A percentile compares a stretch with the other conserved stretches of the same genome.
Conservation (phyloP, 1,140 invertebrate species). For the Drosophila teissieri region DNA sequence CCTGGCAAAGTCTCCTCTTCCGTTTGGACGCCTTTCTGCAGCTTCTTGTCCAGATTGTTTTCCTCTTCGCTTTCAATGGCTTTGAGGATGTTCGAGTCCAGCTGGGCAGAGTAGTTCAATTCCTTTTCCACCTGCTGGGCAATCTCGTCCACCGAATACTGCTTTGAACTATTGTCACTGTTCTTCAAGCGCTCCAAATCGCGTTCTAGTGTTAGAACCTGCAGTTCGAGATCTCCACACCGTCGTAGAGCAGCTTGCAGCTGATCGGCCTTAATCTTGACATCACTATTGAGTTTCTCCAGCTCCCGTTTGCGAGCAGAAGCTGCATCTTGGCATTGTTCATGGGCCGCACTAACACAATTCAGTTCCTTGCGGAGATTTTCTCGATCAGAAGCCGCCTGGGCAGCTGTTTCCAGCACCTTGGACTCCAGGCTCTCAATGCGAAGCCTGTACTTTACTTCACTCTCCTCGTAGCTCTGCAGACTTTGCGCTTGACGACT, state of each 20-base stretch:
- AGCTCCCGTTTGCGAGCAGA: slow-evolving; percentile 63
- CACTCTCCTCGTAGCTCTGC: slow-evolving; percentile 56
- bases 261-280: slow-evolving; percentile 65
- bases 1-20: slow-evolving; percentile 36
- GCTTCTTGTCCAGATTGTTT: slow-evolving; percentile 84
- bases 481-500: slow-evolving; percentile 52
- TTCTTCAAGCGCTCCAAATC: slow-evolving; percentile 71
- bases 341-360: slow-evolving; percentile 59
- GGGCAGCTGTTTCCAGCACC: slow-evolving; percentile 57
- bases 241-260: slow-evolving; percentile 50
- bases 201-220: slow-evolving; percentile 55
- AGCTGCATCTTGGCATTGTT: slow-evolving; percentile 59
- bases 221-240: slow-evolving; percentile 43
- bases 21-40: slow-evolving; percentile 79
- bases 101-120: slow-evolving; percentile 86
- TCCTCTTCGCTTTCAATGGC: slow-evolving; percentile 86
- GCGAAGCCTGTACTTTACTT: slow-evolving; percentile 51
- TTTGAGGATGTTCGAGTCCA: slow-evolving; percentile 87
- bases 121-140: slow-evolving; percentile 86
- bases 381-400: slow-evolving; percentile 65
- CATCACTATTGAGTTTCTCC: slow-evolving; percentile 59
- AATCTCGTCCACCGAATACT: slow-evolving; percentile 86
- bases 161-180: slow-evolving; percentile 73
- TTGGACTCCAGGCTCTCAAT: slow-evolving; percentile 57
- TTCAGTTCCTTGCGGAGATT: slow-evolving; percentile 65